Evolutionary conservation across 2,113 vertebrate genomes (phyloP).

Genomic region (Neolamprologus tretocephalus): DNA sequence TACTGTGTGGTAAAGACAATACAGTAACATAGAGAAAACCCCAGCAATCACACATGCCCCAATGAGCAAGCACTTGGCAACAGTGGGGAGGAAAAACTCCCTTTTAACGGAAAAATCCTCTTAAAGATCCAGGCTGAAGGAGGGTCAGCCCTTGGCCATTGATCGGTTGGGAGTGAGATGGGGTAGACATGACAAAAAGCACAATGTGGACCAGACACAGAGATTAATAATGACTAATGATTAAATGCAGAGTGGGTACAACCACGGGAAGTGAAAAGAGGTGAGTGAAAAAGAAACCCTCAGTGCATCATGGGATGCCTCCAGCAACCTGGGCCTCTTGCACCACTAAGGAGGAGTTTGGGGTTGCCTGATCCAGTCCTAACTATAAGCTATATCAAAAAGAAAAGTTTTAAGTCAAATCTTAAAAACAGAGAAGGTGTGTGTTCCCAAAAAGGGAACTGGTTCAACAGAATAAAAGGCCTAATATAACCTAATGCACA

Average conservation of each 20-base stretch:
- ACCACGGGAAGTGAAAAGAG: background rate
- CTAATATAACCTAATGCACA: background rate
- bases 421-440: background rate
- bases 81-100: background rate
- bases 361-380: background rate
- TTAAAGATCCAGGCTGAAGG: background rate
- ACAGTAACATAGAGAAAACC: background rate
- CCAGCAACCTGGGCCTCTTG: background rate
- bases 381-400: background rate
- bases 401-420: background rate
- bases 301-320: background rate
- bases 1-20: background rate
- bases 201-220: rapidly evolving
- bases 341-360: background rate
- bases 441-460: background rate
- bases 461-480: background rate
- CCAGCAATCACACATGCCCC: background rate
- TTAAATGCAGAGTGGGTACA: background rate
- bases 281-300: background rate
- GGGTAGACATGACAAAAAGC: background rate
- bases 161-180: background rate
- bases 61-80: background rate
- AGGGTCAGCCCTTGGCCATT: background rate
- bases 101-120: rapidly evolving
- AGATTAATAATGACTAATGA: background rate